Base-by-base conservation (phyloP, 2,888 invertebrate species). In the Tupiocoris notatus region DNA sequence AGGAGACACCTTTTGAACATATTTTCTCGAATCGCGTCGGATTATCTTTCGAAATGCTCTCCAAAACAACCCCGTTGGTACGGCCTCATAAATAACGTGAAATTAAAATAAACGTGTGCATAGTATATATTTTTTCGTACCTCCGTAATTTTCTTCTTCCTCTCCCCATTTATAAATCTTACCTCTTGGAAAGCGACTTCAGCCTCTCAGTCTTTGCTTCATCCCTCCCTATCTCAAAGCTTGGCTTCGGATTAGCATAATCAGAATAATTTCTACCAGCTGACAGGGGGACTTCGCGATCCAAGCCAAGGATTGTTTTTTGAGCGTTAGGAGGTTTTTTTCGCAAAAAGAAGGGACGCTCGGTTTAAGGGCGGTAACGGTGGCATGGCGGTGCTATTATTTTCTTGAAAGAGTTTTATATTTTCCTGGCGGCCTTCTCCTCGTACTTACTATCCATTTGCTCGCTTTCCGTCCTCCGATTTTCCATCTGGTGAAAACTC, bases 241-340 rank as follows among this genome's bases (percentile, higher is more conserved):
- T 66, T 75, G 66, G 25, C 66, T 66, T 25, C 20, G 75, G 63
- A 79, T 80, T 80, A 80, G 78, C 80, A 80, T 80, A 80, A 80
- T 80, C 79, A 79, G 79, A 79, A 80, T 79, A 79, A 80, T 77
- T 80, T 75, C 75, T 73, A 78, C 76, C 80, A 77, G 79, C 79
- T 77, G 80, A 79, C 80, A 77, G 74, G 57, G 77, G 58, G 56
- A 21, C 18, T 73, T 25, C 25, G 73, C 62, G 73, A 57, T 73
- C 73, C 58, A 57, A 75, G 75, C 75, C 75, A 75, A 75, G 39
- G 66, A 65, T 66, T 65, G 75, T 75, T 65, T 75, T 75, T 75
- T 75, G 75, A 65, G 16, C n/a, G 18, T 20, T n/a, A 20, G 59
- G 59, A 61, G 73, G 61, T 73, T 73, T 16, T 24, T 2, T 63